Base-by-base conservation (phyloP, 2,888 invertebrate genomes). In the Drosophila fulvimacula region DNA sequence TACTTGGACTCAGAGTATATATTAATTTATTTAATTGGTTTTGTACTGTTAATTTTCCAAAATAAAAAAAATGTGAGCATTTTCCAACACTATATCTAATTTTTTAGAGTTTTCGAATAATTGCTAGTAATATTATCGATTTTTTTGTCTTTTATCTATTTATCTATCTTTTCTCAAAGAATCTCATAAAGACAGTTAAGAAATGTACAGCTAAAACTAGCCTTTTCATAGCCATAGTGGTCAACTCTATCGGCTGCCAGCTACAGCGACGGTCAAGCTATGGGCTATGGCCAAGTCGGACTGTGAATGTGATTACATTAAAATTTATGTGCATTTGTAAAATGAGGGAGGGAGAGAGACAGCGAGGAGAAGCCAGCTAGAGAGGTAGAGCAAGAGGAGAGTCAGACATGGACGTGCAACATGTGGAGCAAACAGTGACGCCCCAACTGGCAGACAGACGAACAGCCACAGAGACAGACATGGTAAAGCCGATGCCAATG, bases 271-370 rank as follows among this genome's bases (percentile, higher is more conserved):
- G 69, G 69, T 69, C 69, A 69, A 69, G 68, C 69, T 21, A 48
- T 55, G 59, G 44, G 57, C 52, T 58, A 48, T 69, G 63, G 76
- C 66, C 76, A 75, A 66, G 67, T 58, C 60, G 67, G 79, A 76
- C 79, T 84, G 82, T 58, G 88, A 75, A 85, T 88, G 89, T 89
- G 88, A 87, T 90, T 88, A 85, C 88, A 90, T 89, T 89, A 86
- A 85, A 88, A 88, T 88, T 90, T 88, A 88, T 88, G 88, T 89
- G 88, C 89, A 90, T 88, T 88, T 88, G 77, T 85, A 87, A 88
- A 77, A 64, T 67, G 69, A 56, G 61, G 69, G 27, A 27, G 46
- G 2, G 9, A 6, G 1, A 17, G 17, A 27, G 27, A 27, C n/a
- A 27, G 36, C n/a, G n/a, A n/a, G n/a, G n/a, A n/a, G 15, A 4